These are phyloP conservation scores for Smittia aterrima DNA, from an alignment of 2,888 invertebrate genomes.

Conservation along the genomic window DNA sequence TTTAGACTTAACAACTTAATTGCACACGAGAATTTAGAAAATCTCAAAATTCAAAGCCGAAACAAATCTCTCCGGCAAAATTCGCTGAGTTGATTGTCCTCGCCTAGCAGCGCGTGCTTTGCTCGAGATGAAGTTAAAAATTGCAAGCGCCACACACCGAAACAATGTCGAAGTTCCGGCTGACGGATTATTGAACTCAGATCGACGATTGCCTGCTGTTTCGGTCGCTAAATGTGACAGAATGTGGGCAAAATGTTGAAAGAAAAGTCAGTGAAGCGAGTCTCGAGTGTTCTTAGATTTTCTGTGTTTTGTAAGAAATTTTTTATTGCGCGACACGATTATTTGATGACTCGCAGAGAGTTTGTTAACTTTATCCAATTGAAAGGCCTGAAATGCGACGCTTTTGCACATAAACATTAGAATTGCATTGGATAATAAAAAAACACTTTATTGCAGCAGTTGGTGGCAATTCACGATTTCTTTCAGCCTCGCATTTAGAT, in stretches of 20 bases:
- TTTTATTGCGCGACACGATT: not conserved
- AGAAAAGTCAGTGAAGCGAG: conserved; percentile 34
- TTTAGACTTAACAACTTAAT: not conserved
- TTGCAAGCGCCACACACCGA: conserved; percentile 26
- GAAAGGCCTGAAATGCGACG: not conserved
- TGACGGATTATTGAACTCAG: not conserved
- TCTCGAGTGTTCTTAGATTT: conserved; percentile 25
- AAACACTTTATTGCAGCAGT: not conserved
- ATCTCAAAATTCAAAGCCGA: not conserved
- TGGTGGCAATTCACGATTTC: not conserved
- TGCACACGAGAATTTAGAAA: not conserved
- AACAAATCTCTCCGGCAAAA: not conserved
- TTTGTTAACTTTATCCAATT: not conserved
- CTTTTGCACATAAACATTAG: not conserved
- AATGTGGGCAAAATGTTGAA: conserved; percentile 38
- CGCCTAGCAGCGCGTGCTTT: not conserved
- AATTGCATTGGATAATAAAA: not conserved
- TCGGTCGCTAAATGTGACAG: conserved; percentile 17
- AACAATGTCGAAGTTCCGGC: conserved; percentile 16
- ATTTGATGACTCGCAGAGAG: not conserved
- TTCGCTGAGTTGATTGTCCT: not conserved
- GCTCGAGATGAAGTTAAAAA: not conserved
- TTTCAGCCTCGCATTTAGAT: not conserved
- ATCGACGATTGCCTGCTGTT: not conserved
- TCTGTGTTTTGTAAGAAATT: not conserved